Evolutionary conservation across 1,140 invertebrate species (phyloP).

Genomic region (Drosophila ercepeae): DNA sequence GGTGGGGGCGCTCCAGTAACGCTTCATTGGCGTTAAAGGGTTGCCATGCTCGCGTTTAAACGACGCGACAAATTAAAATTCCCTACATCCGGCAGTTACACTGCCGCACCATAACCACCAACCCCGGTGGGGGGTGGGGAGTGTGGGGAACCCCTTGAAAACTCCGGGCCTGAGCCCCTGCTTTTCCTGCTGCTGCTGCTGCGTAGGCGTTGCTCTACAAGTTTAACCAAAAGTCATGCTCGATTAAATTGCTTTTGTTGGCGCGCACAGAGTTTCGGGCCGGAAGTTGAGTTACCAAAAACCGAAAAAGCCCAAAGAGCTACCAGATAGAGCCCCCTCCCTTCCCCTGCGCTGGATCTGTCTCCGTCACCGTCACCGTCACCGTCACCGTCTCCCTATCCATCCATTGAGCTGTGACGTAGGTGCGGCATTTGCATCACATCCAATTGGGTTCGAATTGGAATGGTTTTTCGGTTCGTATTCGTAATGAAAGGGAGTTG

Average conservation of each 20-base stretch:
- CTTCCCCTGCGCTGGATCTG: no score
- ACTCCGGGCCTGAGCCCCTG: not conserved
- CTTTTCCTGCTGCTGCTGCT: conserved; percentile 2
- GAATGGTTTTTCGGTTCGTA: not conserved
- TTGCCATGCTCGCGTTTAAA: conserved; percentile 71
- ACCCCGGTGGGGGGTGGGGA: no score
- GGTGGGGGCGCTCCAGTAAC: conserved; percentile 35
- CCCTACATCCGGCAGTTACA: conserved; percentile 68
- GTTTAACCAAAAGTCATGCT: conserved; percentile 82
- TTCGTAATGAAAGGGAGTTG: conserved; percentile 7
- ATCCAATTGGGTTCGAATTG: not conserved
- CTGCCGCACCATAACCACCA: not conserved
- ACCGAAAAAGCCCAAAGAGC: conserved; percentile 39
- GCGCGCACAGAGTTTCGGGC: conserved; percentile 12
- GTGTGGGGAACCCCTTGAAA: not conserved
- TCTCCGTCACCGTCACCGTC: no score
- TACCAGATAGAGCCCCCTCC: not conserved
- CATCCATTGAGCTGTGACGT: conserved; percentile 48
- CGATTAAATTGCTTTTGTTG: conserved; percentile 81
- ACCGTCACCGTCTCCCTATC: not conserved
- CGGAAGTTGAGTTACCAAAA: conserved; percentile 78
- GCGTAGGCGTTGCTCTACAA: conserved; percentile 80
- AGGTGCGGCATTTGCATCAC: conserved; percentile 55
- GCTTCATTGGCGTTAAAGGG: conserved; percentile 76
- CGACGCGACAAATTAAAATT: conserved; percentile 82